These are phyloP conservation scores for Kryphioiulus occultus DNA, from an alignment of 2,888 invertebrate species.

Conservation along the genomic window DNA sequence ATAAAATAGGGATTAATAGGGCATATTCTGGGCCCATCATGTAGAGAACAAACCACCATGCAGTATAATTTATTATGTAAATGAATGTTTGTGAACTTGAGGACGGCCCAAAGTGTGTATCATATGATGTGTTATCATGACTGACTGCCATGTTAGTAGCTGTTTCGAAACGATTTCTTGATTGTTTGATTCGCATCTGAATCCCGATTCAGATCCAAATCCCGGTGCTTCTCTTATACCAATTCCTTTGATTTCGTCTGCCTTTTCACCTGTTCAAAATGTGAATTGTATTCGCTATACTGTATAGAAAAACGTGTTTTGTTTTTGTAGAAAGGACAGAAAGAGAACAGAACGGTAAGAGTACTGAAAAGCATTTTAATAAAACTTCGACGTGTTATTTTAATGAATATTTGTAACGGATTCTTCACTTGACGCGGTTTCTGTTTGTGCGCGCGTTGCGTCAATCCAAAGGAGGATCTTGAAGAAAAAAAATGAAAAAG, in stretches of 20 bases:
- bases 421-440: conserved; percentile 1
- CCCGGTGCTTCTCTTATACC: neutral
- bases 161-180: conserved; percentile 31
- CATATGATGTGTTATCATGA: conserved; percentile 9
- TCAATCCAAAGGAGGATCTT: neutral
- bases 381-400: conserved; percentile 31
- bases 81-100: conserved; percentile 2
- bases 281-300: conserved; percentile 1
- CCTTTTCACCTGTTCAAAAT: conserved; percentile 8
- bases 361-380: conserved; percentile 8
- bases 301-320: conserved; percentile 31
- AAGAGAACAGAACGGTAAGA: conserved; percentile 6
- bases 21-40: neutral
- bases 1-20: neutral
- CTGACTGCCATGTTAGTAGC: neutral
- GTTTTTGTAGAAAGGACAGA: conserved; percentile 22
- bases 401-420: conserved; percentile 31
- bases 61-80: conserved; percentile 7
- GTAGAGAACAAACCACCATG: neutral
- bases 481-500: neutral
- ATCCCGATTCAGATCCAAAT: neutral
- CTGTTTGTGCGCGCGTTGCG: neutral
- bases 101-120: conserved; percentile 26
- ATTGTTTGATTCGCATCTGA: conserved; percentile 1
- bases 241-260: neutral